phyloP scores from a whole-genome alignment of 2,888 invertebrate genomes.

The Lithophane semibrunnea region DNA sequence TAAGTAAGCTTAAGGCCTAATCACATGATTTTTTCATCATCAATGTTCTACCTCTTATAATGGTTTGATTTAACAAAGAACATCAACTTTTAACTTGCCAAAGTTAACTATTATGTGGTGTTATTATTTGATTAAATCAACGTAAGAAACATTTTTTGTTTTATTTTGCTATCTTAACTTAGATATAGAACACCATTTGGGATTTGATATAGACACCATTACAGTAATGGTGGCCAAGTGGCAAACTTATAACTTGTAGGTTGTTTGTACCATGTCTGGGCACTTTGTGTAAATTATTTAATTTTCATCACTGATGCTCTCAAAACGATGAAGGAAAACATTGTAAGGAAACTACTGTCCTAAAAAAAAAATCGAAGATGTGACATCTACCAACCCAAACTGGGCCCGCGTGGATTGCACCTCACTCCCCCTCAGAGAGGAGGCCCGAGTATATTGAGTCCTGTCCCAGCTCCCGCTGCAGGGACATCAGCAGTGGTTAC shows the following conservation, averaged over 20 bases:
- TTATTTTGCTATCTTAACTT: not conserved
- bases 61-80: conserved; percentile 38
- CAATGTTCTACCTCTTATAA: conserved; percentile 29
- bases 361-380: not conserved
- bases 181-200: not conserved
- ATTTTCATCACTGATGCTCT: not conserved
- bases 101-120: conserved; percentile 37
- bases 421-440: not conserved
- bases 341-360: not conserved
- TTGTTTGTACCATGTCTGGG: not conserved
- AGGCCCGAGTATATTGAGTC: not conserved
- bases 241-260: not conserved
- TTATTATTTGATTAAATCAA: conserved; percentile 55
- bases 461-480: not conserved
- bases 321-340: not conserved
- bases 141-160: conserved; percentile 25
- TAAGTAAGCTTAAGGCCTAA: conserved; percentile 48
- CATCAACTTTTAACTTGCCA: conserved; percentile 33
- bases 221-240: not conserved
- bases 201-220: not conserved
- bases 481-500: not conserved
- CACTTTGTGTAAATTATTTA: not conserved
- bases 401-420: not conserved
- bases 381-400: not conserved
- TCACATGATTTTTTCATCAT: conserved; percentile 29